Evolutionary conservation across 2,797 vertebrate genomes (phyloP).

Genomic region (Clarias platycephalus): DNA sequence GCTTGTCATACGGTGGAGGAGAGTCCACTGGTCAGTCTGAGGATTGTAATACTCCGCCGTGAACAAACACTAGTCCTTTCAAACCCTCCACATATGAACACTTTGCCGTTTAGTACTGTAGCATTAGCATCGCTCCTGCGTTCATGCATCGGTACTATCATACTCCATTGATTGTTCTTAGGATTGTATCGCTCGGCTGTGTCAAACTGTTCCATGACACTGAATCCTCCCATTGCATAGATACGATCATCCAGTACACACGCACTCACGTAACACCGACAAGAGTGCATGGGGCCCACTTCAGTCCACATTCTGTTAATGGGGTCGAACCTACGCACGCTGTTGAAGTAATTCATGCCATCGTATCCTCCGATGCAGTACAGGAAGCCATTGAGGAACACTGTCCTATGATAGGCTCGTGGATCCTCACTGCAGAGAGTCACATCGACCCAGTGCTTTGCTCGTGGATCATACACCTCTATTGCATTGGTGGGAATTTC

Average conservation of each 20-base stretch:
- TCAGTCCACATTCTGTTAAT: background rate
- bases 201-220: slow-evolving; percentile 58
- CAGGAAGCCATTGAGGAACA: slow-evolving; percentile 64
- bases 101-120: background rate
- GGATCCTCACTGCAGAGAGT: slow-evolving; percentile 68
- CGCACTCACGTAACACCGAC: slow-evolving; percentile 80
- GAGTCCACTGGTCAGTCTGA: background rate
- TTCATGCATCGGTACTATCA: background rate
- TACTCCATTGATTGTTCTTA: background rate
- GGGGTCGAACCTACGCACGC: slow-evolving; percentile 66
- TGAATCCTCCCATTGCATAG: slow-evolving; percentile 83
- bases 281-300: slow-evolving; percentile 75
- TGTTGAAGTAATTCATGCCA: slow-evolving; percentile 74
- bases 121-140: background rate
- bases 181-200: background rate
- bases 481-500: slow-evolving; percentile 33
- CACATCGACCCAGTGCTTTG: slow-evolving; percentile 74
- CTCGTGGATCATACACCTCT: background rate
- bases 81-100: background rate
- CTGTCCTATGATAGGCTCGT: slow-evolving; percentile 75
- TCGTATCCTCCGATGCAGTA: slow-evolving; percentile 44
- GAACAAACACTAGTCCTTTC: background rate
- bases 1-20: background rate
- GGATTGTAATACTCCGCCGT: background rate
- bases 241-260: slow-evolving; percentile 73